Evolutionary conservation across 2,797 vertebrate genomes (phyloP).

Genomic region (Phoxinus dragarum): DNA sequence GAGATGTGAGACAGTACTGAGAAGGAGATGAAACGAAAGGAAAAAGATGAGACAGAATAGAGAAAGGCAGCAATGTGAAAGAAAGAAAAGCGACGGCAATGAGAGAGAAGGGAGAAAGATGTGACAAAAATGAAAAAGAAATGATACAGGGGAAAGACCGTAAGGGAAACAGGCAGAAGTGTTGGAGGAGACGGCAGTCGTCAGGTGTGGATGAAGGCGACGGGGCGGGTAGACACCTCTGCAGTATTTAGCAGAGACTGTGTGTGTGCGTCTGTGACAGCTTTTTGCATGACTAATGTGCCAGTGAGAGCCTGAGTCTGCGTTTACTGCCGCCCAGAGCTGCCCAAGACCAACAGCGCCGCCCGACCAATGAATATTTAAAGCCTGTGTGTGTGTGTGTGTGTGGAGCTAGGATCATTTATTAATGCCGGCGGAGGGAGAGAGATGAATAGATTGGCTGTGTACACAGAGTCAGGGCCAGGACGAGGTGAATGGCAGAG

Average conservation of each 20-base stretch:
- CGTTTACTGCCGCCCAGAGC: slow-evolving; percentile 63
- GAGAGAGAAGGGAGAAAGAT: background rate
- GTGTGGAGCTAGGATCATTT: slow-evolving; percentile 64
- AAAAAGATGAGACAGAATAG: background rate
- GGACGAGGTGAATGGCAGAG: slow-evolving; percentile 52
- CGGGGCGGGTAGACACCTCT: slow-evolving; percentile 19
- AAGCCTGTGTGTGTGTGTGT: slow-evolving; percentile 55
- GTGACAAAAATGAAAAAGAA: background rate
- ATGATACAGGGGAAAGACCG: background rate
- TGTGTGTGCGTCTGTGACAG: slow-evolving; percentile 49
- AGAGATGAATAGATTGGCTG: slow-evolving; percentile 69
- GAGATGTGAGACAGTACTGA: too few species aligned
- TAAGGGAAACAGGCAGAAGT: background rate
- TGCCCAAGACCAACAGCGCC: slow-evolving; percentile 61
- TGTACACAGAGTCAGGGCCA: slow-evolving; percentile 62
- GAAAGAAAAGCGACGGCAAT: background rate
- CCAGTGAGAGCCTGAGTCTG: slow-evolving; percentile 59
- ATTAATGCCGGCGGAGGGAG: slow-evolving; percentile 65
- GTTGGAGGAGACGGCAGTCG: background rate
- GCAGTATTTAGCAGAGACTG: slow-evolving; percentile 47
- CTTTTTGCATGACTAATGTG: slow-evolving; percentile 63
- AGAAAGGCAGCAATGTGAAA: background rate
- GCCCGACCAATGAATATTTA: slow-evolving; percentile 67
- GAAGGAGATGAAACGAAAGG: background rate
- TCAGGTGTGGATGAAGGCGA: slow-evolving; percentile 9